Evolutionary conservation across 2,113 vertebrate genomes (phyloP), one percentile per base, ranked within the genome.

Genomic region (Pedionomus torquatus): DNA sequence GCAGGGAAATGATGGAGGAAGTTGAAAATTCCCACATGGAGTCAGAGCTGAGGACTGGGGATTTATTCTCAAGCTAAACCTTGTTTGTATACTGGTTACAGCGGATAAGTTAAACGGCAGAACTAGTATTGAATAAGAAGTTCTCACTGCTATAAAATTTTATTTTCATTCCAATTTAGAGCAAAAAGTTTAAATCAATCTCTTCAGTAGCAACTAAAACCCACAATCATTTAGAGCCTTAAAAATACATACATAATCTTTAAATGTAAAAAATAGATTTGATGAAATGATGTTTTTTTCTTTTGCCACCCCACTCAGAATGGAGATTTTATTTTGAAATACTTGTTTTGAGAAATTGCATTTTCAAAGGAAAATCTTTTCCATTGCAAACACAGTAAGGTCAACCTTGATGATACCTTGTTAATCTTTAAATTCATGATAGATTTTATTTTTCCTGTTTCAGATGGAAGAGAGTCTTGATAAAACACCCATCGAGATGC

Each of bases 391-490:
- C 17, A 70, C 25, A 30, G 21, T 75, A 23, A 74, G 8, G 13
- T 55, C 39, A 37, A 8, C 31, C 24, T 41, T 48, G 37, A 60
- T 64, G 35, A 35, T 10, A 37, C 7, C 13, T 79, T 64, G 9
- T 68, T 64, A 52, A 24, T 71, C 48, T 75, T 91, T 72, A 61
- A 52, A 87, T 88, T 83, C 2, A 8, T 64, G 7, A 5, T 74
- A 31, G 19, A 7, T 61, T 54, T 76, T 75, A 12, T 37, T 72
- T 21, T 80, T 97, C 63, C 77, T 61, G 8, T 96, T 90, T 71
- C 63, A 98, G 98, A 20, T 99, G 99, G 98, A 99, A 96, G 82
- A 98, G 97, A 90, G 97, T 98, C 87, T 98, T 98, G 93, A 97
- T 95, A 64, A 98, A 93, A 71, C 98, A 99, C 79, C 98, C 97